Base-by-base conservation (phyloP, 1,140 invertebrate genomes). In the Drosophila aff. region DNA sequence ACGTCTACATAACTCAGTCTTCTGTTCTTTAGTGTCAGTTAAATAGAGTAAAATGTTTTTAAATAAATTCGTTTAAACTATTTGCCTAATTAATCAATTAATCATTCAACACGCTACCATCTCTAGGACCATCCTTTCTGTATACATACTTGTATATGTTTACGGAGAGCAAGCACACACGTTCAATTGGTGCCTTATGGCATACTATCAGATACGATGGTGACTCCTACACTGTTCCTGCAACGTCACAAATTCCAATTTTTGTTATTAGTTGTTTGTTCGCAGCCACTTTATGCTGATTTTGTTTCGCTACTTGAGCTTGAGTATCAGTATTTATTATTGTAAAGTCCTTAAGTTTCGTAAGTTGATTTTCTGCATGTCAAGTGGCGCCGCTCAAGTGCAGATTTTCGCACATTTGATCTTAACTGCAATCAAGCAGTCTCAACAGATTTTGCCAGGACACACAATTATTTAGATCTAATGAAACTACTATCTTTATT, bases 201-300 rank as follows among this genome's bases (percentile, higher is more conserved):
- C 1, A 13, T 44, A 33, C 36, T 11, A 33, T 43, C 46, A 43
- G 46, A 65, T 66, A 33, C 15, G 16, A 66, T 43, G 16, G 36
- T 28, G 33, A 36, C 49, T 58, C 43, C 52, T 59, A 23, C 44
- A 4, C 26, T 40, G 18, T 28, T 61, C 53, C 63, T 72, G 43
- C 13, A 40, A 41, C 50, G 50, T 71, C 71, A 74, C 47, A 36
- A 49, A 33, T 58, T 58, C 58, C 18, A 21, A 26, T 68, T 60
- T 13, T 86, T 86, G 33, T 68, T 78, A 57, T 46, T 78, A 55
- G 36, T 79, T 80, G 58, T 74, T 79, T 81, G 85, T 84, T 81
- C 63, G 52, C 85, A 90, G 81, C 84, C 84, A 89, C 84, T 89
- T 89, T 84, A 89, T 89, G 84, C 84, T 68, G 84, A 89, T 90